Conservation (phyloP, 1,140 invertebrate genomes). For the Drosophila pachea region DNA sequence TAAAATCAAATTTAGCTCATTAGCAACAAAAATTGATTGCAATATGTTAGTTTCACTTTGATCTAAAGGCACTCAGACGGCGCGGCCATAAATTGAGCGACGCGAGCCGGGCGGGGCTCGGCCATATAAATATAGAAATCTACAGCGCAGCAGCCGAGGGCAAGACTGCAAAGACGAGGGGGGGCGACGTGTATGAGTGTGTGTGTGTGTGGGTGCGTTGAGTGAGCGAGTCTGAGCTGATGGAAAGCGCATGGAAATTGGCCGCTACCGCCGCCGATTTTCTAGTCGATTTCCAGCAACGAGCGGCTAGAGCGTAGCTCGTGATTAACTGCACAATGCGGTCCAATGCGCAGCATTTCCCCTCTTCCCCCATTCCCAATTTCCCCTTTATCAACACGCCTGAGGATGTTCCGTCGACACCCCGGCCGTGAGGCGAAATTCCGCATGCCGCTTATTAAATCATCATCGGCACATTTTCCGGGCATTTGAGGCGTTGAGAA, state of each 20-base stretch:
- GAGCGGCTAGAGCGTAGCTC: constrained; percentile 28
- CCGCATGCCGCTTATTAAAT: constrained; percentile 58
- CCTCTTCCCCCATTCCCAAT: too few relatives aligned
- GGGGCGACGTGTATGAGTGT: not conserved
- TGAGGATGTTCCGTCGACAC: constrained; percentile 46
- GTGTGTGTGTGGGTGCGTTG: constrained; percentile 14
- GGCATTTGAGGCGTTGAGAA: constrained; percentile 44
- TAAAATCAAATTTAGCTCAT: constrained; percentile 76
- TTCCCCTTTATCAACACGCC: too few relatives aligned
- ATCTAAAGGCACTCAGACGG: constrained; percentile 67
- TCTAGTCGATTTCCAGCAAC: constrained; percentile 39
- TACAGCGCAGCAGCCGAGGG: not conserved
- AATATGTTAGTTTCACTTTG: constrained; percentile 67
- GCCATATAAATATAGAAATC: constrained; percentile 2
- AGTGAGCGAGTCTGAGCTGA: constrained; percentile 40
- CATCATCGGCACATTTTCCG: constrained; percentile 28
- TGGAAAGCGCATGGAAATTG: constrained; percentile 42
- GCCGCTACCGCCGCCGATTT: constrained; percentile 21
- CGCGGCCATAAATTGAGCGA: constrained; percentile 42
- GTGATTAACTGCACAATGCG: constrained; percentile 64
- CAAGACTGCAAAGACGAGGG: too few relatives aligned
- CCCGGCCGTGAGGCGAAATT: constrained; percentile 15
- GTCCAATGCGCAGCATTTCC: constrained; percentile 2
- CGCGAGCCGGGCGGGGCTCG: constrained; percentile 6
- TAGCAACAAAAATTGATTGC: constrained; percentile 72